Base-by-base conservation (phyloP, 2,888 invertebrate genomes). In the Callyntrura sp. region DNA sequence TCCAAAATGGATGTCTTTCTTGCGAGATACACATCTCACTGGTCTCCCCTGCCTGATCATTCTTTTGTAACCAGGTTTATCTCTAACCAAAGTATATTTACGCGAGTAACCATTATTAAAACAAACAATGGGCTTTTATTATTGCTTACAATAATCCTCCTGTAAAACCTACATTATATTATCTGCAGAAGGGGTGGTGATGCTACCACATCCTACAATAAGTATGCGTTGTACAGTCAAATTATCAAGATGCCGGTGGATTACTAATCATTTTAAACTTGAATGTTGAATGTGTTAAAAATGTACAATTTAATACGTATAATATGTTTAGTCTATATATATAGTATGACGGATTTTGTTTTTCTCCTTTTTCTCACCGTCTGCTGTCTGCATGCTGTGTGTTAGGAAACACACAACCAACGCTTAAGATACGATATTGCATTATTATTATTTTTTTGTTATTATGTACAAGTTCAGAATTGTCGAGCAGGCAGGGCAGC, bases 41-140 rank as follows among this genome's bases (percentile, higher is more conserved):
- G n/a, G n/a, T n/a, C n/a, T n/a, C n/a, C n/a, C n/a, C n/a, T n/a
- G n/a, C n/a, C 51, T 70, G 62, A 45, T 70, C 17, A 83, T 55
- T 68, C 51, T n/a, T 70, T 55, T 55, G 0, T 11, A 17, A 9
- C 76, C 55, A 9, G 35, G 68, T 14, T 45, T 28, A 83, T 20
- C 9, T 23, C 11, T 0, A 23, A 48, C 35, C 45, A 62, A 23
- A 45, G 17, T 20, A 2, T 43, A 43, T 20, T 43, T 84, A 55
- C 55, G 73, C 57, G 43, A 57, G 73, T 76, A 43, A 73, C 51
- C 79, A 85, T 25, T 76, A 85, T 85, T 57, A 85, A n/a, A 73
- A 85, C 73, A 76, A 85, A 76, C 85, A 85, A 85, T 85, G 85
- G 45, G n/a, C 55, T 23, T 45, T 60, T 83, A 83, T 79, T 79